These are phyloP conservation scores for Mionectes macconnelli DNA, from an alignment of 2,113 vertebrate species.

Conservation along the genomic window DNA sequence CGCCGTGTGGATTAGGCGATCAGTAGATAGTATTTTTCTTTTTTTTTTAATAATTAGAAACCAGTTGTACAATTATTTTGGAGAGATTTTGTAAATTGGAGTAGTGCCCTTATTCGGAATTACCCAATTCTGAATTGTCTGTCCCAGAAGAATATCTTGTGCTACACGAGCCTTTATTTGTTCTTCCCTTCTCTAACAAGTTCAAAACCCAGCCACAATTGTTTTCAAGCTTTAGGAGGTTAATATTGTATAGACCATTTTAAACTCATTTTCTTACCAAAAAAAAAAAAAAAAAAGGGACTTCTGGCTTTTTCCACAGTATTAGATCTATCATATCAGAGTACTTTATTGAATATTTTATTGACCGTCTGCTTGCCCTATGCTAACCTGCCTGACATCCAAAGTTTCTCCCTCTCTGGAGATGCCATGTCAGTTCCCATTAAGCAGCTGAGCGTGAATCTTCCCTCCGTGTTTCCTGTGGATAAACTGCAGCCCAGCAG, in stretches of 20 bases:
- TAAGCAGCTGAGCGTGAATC: slow-evolving; percentile 81
- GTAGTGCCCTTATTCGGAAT: neutral
- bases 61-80: neutral
- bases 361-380: slow-evolving; percentile 85
- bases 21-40: neutral
- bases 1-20: neutral
- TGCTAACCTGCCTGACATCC: slow-evolving; percentile 87
- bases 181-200: neutral
- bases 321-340: slow-evolving; percentile 87
- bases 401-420: slow-evolving; percentile 83
- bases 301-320: slow-evolving; percentile 65
- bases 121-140: neutral
- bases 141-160: neutral
- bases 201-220: neutral
- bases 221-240: neutral
- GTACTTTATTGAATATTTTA: slow-evolving; percentile 91
- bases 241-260: neutral
- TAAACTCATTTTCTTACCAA: neutral
- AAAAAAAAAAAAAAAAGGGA: neutral
- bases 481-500: slow-evolving; percentile 81
- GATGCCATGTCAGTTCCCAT: slow-evolving; percentile 79
- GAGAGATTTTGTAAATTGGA: accelerated
- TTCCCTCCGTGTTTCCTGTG: slow-evolving; percentile 82
- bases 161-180: neutral
- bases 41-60: neutral